Base-by-base conservation (phyloP, 2,888 invertebrate species). In the Agapostemon virescens region DNA sequence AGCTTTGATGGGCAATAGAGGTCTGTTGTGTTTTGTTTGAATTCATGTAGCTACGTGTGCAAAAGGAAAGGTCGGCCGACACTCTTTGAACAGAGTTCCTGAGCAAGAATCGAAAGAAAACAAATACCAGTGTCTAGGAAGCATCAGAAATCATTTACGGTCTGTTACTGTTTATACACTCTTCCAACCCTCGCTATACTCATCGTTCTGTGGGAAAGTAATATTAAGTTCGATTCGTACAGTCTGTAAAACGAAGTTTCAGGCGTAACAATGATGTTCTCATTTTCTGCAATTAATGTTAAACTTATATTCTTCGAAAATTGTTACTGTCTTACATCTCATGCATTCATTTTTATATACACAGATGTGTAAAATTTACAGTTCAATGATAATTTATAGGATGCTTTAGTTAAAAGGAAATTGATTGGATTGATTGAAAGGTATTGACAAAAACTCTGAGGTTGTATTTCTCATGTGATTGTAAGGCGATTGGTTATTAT, bases 1-100 rank as follows among this genome's bases (percentile, higher is more conserved):
- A 89, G 87, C 66, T 84, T 87, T 84, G 86, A 84, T 86, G 84
- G 85, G 84, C 82, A 84, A 87, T 84, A 86, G 85, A 84, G 84
- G 83, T 84, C 84, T 86, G 88, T 90, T 90, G 84, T 84, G 85
- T 88, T 89, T 64, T 38, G 85, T 70, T 82, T 78, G 52, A 73
- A 86, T 72, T 87, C 77, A 78, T 79, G 72, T 77, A 77, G 70
- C 67, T 58, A 67, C 76, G 74, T 61, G 69, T 79, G 64, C 63
- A 61, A 69, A 58, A 58, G 30, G 58, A 9, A 33, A 58, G 20
- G 58, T 78, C 75, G 58, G 66, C 81, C 74, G 77, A 78, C 75
- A 81, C 76, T 68, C 61, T 67, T 30, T 55, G 61, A 33, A 52
- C 81, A 49, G 23, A 42, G 26, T 17, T 67, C 17, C 33, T 45